phyloP scores from a whole-genome alignment of 2,888 invertebrate genomes.

The Criorhina ranunculi region DNA sequence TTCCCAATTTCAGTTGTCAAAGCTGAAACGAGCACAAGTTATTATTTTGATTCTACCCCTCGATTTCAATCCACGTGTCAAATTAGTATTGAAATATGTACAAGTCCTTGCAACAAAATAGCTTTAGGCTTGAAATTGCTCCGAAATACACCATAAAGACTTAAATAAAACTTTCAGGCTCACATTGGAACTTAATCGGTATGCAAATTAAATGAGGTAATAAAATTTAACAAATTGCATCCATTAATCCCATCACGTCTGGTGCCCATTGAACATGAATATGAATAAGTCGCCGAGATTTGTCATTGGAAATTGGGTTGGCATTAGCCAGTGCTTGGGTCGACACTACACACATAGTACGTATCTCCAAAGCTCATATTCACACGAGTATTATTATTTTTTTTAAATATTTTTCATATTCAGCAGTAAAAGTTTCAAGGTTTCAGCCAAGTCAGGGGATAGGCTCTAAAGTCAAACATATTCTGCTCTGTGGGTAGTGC shows the following conservation, averaged over 20 bases:
- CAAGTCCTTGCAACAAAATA: too few species aligned
- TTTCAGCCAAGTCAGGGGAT: background rate
- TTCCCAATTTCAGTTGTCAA: too few species aligned
- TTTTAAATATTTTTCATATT: background rate
- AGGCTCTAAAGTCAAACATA: background rate
- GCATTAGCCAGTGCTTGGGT: background rate
- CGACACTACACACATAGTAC: background rate
- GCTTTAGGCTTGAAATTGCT: too few species aligned
- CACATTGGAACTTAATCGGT: background rate
- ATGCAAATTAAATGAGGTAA: conserved; percentile 30
- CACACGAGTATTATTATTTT: conserved; percentile 13
- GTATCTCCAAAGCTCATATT: conserved; percentile 1
- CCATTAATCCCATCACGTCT: conserved; percentile 28
- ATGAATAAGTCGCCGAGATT: conserved; percentile 11
- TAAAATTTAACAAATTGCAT: conserved; percentile 8
- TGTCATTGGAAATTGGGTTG: conserved; percentile 22
- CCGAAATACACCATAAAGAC: background rate
- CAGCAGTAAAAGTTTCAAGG: conserved; percentile 1
- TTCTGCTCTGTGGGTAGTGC: background rate
- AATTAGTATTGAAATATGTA: too few species aligned
- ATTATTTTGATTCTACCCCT: too few species aligned
- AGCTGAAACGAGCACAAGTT: too few species aligned
- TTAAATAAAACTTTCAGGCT: background rate
- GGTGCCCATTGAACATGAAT: conserved; percentile 28
- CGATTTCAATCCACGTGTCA: too few species aligned